Evolutionary conservation across 1,140 invertebrate genomes (phyloP), one percentile per base, ranked within the genome.

Genomic region (Macrobrachium nipponense): DNA sequence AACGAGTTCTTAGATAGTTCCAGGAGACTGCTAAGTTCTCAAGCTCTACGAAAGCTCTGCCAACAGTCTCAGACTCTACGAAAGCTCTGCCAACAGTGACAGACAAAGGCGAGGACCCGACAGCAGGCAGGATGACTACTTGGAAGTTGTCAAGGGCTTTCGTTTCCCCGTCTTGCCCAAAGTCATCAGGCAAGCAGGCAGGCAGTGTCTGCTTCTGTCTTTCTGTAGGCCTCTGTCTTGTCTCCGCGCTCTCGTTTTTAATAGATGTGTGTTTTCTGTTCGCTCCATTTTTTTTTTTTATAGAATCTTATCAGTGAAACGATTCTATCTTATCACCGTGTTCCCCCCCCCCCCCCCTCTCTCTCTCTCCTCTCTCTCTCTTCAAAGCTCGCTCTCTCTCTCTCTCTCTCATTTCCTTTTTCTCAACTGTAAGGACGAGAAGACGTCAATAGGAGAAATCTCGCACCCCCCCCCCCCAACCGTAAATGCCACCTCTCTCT

Each of bases 171-270:
- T 76, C 73, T 20, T 58, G 0, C 27, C 12, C 17, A 17, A 76
- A 51, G 59, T 12, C 59, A 75, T 75, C 23, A 75, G 73, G 44
- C 2, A 11, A 51, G 20, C 43, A 58, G 5, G 17, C 15, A 27
- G 20, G n/a, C 70, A n/a, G 17, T 73, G 17, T 73, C 70, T 73
- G 17, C 23, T 20, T 72, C 68, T 73, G 17, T 73, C 7, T 73
- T 23, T 73, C 15, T 73, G 6, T 58, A 43, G 58, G 12, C 15
- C 73, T 76, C 73, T 58, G 12, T 51, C 73, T 58, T 36, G 12
- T 15, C 15, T 15, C 18, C 43, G 36, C 73, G 17, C 11, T 76
- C 73, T 36, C 7, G n/a, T n/a, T n/a, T 23, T 43, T 6, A 5
- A 44, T 2, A 44, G 15, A 10, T 7, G 7, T 44, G 15, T 44